Conservation (phyloP, 2,888 invertebrate species). For the Heliconius aoede region DNA sequence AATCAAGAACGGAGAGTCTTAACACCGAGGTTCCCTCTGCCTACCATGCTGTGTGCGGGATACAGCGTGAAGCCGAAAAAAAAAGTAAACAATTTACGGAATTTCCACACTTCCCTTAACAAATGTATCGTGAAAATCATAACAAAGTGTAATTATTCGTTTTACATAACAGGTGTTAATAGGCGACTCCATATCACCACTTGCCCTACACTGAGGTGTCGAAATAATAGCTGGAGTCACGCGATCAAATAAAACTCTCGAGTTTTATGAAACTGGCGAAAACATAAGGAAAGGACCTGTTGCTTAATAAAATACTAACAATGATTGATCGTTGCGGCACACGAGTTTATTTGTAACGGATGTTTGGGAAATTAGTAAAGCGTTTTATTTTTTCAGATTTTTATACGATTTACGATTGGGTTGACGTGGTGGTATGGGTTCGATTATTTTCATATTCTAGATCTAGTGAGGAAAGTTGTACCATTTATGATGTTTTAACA, state of each 20-base stretch:
- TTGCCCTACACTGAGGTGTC: slow-evolving; percentile 45
- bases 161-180: slow-evolving; percentile 17
- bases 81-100: not conserved
- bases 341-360: slow-evolving; percentile 24
- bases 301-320: slow-evolving; percentile 45
- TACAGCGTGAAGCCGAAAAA: too few relatives aligned
- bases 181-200: slow-evolving; percentile 31
- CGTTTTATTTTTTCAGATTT: not conserved
- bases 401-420: not conserved
- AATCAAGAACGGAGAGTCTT: too few relatives aligned
- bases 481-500: too few relatives aligned
- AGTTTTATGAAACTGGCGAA: slow-evolving; percentile 43
- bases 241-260: slow-evolving; percentile 47
- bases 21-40: too few relatives aligned
- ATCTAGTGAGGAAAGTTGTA: not conserved
- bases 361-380: slow-evolving; percentile 1
- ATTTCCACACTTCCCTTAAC: not conserved
- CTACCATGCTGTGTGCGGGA: too few relatives aligned
- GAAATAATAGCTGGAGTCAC: slow-evolving; percentile 52
- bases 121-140: not conserved
- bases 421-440: not conserved
- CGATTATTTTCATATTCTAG: not conserved
- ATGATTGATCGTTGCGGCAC: slow-evolving; percentile 37
- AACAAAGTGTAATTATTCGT: slow-evolving; percentile 2
- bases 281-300: slow-evolving; percentile 46